These are phyloP conservation scores for Apodemus agrarius DNA, from an alignment of 2,797 vertebrate genomes.

Conservation along the genomic window DNA sequence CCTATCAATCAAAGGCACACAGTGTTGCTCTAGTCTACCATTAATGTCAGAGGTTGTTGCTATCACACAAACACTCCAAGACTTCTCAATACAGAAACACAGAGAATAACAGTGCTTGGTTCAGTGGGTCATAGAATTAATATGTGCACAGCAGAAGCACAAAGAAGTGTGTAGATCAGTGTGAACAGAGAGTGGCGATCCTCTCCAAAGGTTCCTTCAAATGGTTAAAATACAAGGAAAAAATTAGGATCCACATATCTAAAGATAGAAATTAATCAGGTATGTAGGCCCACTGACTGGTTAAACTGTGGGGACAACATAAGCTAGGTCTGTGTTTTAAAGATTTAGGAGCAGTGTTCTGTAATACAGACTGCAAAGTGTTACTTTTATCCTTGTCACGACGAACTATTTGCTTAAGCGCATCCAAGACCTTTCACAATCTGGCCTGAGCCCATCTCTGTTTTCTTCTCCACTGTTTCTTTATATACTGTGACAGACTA, in stretches of 20 bases:
- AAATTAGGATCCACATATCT: slow-evolving; percentile 46
- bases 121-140: slow-evolving; percentile 62
- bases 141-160: slow-evolving; percentile 60
- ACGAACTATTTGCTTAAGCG: slow-evolving; percentile 65
- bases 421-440: slow-evolving; percentile 67
- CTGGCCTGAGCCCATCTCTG: slow-evolving; percentile 42
- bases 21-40: background rate
- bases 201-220: slow-evolving; percentile 38
- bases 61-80: slow-evolving; percentile 31
- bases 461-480: background rate
- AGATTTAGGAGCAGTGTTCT: slow-evolving; percentile 41
- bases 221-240: slow-evolving; percentile 33
- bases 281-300: background rate
- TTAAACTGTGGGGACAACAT: slow-evolving; percentile 14
- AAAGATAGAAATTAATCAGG: slow-evolving; percentile 52
- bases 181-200: slow-evolving; percentile 55
- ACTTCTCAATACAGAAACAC: slow-evolving; percentile 30
- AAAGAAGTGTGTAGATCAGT: slow-evolving; percentile 54
- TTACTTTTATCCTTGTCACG: slow-evolving; percentile 70
- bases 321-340: slow-evolving; percentile 21
- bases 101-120: slow-evolving; percentile 44
- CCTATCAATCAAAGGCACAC: slow-evolving; percentile 30
- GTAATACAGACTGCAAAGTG: slow-evolving; percentile 61
- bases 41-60: slow-evolving; percentile 45
- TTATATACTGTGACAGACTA: slow-evolving; percentile 49